A percentile compares a stretch with the other conserved stretches of the same genome.
Evolutionary conservation across 2,113 vertebrate genomes (phyloP).

Genomic region (Anas platyrhynchos): DNA sequence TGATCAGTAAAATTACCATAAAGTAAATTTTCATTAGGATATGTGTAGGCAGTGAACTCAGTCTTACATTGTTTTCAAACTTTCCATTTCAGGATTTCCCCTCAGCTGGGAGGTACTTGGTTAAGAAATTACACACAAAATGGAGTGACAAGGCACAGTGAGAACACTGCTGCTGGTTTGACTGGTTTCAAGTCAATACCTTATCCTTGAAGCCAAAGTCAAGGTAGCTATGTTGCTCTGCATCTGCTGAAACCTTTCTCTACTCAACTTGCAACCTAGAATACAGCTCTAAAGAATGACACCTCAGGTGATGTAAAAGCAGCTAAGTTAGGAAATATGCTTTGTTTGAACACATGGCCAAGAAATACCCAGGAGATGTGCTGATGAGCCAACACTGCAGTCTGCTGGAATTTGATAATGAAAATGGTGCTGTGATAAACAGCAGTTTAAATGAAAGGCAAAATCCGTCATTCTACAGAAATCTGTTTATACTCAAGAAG

Average conservation of each 20-base stretch:
- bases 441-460: background rate
- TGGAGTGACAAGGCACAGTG: background rate
- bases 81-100: background rate
- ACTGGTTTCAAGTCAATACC: background rate
- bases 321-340: background rate
- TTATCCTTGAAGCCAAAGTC: background rate
- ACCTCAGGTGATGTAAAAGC: background rate
- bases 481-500: background rate
- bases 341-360: background rate
- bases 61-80: background rate
- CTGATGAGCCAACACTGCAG: background rate
- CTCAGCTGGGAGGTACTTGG: background rate
- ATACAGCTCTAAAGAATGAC: background rate
- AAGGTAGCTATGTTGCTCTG: background rate
- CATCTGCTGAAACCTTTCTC: background rate
- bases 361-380: background rate
- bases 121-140: background rate
- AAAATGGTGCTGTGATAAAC: constrained; percentile 19
- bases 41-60: background rate
- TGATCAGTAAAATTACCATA: background rate
- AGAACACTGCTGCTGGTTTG: background rate
- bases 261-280: background rate
- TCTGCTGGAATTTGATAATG: constrained; percentile 20
- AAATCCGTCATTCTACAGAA: background rate
- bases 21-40: background rate